Evolutionary conservation across 2,797 vertebrate species (phyloP).

Genomic region (Manis pentadactyla): DNA sequence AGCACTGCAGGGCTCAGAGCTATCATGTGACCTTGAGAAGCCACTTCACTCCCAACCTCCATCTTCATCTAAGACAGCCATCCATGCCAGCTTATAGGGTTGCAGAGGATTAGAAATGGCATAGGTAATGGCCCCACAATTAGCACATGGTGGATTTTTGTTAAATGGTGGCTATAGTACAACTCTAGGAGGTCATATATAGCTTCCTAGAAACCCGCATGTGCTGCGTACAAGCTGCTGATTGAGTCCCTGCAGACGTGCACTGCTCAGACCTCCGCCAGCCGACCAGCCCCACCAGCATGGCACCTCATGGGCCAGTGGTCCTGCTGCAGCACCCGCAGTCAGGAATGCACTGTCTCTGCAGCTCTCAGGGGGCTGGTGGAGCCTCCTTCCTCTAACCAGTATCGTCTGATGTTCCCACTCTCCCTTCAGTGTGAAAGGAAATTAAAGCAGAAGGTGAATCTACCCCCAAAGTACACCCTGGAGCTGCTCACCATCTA

Average conservation of each 20-base stretch:
- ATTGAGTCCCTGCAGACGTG: not conserved
- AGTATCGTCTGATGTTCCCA: not conserved
- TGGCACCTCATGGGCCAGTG: accelerated
- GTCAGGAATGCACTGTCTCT: too few relatives aligned
- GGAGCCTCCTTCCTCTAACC: accelerated
- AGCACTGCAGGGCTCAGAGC: not conserved
- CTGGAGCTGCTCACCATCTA: slow-evolving; percentile 87
- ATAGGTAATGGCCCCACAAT: accelerated
- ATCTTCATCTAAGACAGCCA: accelerated
- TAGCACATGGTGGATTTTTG: not conserved
- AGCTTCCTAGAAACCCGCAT: accelerated
- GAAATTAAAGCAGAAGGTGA: not conserved
- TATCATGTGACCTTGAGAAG: not conserved
- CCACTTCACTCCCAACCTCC: not conserved
- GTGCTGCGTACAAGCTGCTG: not conserved
- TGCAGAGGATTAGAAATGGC: not conserved
- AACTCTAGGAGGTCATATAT: not conserved
- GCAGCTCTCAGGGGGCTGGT: accelerated
- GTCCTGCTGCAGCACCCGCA: too few relatives aligned
- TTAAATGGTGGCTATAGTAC: accelerated
- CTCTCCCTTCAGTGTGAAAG: slow-evolving; percentile 46
- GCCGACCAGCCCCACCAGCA: not conserved
- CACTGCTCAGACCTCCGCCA: not conserved
- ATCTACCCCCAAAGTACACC: slow-evolving; percentile 74
- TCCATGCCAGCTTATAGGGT: not conserved